These are phyloP conservation scores for Condylura cristata DNA, from an alignment of 2,113 vertebrate genomes.

Conservation along the genomic window DNA sequence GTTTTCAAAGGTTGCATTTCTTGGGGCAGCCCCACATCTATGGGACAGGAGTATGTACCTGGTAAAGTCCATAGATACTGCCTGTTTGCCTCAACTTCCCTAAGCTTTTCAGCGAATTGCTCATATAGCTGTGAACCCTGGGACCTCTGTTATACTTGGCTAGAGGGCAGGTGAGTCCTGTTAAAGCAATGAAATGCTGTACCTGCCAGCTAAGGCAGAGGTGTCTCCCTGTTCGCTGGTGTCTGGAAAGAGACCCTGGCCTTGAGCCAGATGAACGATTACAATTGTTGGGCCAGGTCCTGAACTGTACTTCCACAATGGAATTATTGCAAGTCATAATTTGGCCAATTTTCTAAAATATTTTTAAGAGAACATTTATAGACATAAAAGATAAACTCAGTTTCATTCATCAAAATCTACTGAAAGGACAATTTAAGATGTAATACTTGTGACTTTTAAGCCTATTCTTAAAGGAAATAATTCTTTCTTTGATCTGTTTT, in stretches of 20 bases:
- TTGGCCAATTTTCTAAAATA: constrained; percentile 1
- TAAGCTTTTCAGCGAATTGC: background rate
- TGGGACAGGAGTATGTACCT: background rate
- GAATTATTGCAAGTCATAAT: background rate
- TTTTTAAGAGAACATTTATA: background rate
- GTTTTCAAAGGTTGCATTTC: background rate
- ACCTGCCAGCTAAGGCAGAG: background rate
- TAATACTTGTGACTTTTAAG: background rate
- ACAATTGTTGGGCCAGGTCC: background rate
- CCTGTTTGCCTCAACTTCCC: background rate
- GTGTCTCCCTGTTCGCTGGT: background rate
- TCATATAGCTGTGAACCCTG: background rate
- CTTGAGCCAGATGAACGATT: background rate
- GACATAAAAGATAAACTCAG: background rate
- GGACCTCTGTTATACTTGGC: background rate
- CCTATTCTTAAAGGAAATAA: constrained; percentile 1
- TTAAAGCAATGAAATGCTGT: background rate
- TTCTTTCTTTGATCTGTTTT: background rate
- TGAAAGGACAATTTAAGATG: constrained; percentile 27
- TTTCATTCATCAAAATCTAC: background rate
- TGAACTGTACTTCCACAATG: background rate
- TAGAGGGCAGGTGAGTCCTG: background rate
- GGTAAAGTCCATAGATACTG: background rate
- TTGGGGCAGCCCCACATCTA: background rate
- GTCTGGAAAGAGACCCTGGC: background rate